phyloP scores from a whole-genome alignment of 2,113 vertebrate species.

The Eulacestoma nigropectus region DNA sequence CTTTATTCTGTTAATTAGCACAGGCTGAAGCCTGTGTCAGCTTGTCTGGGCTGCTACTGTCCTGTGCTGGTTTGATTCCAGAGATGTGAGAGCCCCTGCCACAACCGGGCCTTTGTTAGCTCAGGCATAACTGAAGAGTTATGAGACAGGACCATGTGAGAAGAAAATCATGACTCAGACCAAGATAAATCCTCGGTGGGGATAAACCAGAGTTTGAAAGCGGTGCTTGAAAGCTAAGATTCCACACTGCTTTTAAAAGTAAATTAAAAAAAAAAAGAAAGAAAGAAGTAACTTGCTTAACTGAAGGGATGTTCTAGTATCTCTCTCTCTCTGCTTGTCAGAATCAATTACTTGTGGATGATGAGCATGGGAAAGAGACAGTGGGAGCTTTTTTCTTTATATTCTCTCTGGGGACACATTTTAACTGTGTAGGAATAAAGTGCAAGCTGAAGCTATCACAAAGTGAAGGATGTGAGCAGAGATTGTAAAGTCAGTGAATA shows the following conservation, averaged over 20 bases:
- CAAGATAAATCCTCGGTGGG: neutral
- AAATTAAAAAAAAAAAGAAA: neutral
- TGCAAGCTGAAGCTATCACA: neutral
- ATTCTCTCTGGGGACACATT: neutral
- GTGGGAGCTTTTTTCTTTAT: neutral
- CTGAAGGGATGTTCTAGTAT: neutral
- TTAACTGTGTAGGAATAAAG: neutral
- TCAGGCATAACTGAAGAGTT: neutral
- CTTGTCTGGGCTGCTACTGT: neutral
- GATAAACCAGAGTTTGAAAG: neutral
- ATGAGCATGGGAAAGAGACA: constrained; percentile 33
- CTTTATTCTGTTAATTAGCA: neutral
- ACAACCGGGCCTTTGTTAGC: neutral
- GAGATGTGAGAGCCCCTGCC: neutral
- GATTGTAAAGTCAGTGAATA: neutral
- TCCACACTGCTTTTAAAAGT: neutral
- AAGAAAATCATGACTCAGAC: neutral
- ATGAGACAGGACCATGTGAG: neutral
- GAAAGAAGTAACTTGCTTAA: neutral
- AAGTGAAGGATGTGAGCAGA: neutral
- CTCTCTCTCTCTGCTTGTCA: neutral
- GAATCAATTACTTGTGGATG: neutral
- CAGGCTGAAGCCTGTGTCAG: neutral
- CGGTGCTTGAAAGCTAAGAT: neutral
- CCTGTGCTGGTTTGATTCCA: neutral